Conservation (phyloP, 2,113 vertebrate species). For the Chauna torquata region DNA sequence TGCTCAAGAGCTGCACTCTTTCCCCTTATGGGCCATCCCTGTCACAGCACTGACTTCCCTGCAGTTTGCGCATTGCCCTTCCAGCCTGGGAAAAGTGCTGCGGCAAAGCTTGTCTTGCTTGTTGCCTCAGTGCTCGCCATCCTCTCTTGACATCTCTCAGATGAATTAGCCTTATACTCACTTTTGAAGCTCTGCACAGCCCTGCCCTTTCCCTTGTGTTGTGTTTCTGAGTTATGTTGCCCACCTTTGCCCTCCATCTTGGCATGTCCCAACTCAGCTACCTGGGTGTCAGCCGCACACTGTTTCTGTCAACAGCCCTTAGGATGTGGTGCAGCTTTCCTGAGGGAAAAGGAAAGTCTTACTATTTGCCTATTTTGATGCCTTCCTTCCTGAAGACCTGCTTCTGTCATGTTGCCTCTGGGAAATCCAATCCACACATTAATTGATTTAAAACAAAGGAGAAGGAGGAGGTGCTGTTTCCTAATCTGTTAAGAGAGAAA, state of each 20-base stretch:
- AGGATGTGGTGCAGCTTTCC: background rate
- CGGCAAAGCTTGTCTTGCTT: fast-evolving
- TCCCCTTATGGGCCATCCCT: background rate
- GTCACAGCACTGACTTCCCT: background rate
- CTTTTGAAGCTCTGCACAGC: background rate
- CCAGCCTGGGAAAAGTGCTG: background rate
- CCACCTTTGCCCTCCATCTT: background rate
- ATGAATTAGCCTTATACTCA: background rate
- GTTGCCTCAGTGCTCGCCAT: background rate
- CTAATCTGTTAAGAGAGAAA: background rate
- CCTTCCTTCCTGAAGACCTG: background rate
- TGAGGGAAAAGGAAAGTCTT: background rate
- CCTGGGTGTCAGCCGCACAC: background rate
- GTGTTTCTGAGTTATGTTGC: background rate
- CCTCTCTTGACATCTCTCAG: background rate
- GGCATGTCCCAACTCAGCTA: background rate
- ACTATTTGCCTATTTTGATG: background rate
- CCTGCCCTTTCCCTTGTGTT: background rate
- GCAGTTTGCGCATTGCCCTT: background rate
- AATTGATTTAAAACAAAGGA: background rate
- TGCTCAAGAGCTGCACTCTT: background rate
- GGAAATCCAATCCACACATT: background rate
- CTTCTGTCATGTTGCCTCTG: background rate
- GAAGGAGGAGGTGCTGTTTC: background rate
- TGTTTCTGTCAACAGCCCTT: fast-evolving